phyloP scores from a whole-genome alignment of 92 coral and sea anemone species.

The Plumapathes pennacea region DNA sequence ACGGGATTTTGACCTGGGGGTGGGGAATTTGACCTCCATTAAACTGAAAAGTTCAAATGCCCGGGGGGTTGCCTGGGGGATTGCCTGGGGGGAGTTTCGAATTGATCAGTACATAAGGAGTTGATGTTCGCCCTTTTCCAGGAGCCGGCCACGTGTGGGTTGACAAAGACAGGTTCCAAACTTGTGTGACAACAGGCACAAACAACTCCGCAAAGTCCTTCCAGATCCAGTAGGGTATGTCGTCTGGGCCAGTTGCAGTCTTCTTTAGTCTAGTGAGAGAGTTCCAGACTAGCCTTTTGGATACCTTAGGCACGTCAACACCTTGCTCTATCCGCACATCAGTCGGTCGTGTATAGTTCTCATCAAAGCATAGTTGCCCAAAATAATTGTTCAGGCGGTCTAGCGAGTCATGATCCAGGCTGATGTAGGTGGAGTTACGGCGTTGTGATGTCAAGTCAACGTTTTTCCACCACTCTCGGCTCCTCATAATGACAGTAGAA shows the following conservation, averaged over 20 bases:
- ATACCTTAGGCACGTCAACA: conserved; percentile 8
- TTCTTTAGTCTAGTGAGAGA: conserved; percentile 8
- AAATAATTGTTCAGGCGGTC: conserved; percentile 35
- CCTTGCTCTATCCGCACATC: conserved; percentile 6
- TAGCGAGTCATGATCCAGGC: conserved; percentile 8
- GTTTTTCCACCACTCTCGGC: conserved; percentile 48
- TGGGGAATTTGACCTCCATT: no score
- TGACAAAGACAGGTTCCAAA: conserved; percentile 49
- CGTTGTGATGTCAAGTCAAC: conserved; percentile 49
- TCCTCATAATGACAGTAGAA: conserved; percentile 22
- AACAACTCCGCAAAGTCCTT: conserved; percentile 25
- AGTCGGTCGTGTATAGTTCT: conserved; percentile 15
- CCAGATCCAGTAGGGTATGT: conserved; percentile 39
- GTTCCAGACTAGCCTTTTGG: conserved; percentile 20
- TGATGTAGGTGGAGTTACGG: conserved; percentile 9
- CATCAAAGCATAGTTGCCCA: conserved; percentile 30
- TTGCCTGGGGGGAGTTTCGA: no score
- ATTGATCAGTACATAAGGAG: conserved; percentile 6
- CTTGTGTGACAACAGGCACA: conserved; percentile 24
- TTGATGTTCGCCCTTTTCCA: conserved; percentile 37
- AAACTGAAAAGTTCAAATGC: no score
- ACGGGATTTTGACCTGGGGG: no score
- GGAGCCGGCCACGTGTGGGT: conserved; percentile 52
- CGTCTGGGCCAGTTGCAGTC: conserved; percentile 41
- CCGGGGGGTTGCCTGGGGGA: no score